Evolutionary conservation across 2,888 invertebrate species (phyloP), one percentile per base, ranked within the genome.

Genomic region (Euzetes globulus): DNA sequence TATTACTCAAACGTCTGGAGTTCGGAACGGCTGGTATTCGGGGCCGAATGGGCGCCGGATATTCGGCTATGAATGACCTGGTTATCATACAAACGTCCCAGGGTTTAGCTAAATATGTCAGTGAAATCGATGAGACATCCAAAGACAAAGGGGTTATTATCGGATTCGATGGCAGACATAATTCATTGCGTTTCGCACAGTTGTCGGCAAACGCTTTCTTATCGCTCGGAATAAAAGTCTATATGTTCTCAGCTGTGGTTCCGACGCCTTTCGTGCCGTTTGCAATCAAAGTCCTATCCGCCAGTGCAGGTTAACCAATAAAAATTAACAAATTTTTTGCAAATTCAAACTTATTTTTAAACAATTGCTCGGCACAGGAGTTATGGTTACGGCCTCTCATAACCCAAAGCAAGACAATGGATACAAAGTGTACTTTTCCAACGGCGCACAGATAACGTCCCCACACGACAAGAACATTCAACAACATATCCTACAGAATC

Each of bases 341-440:
- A n/a, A n/a, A n/a, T n/a, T n/a, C n/a, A n/a, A n/a, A n/a, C n/a
- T n/a, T n/a, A n/a, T n/a, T n/a, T n/a, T n/a, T n/a, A n/a, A n/a
- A n/a, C n/a, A n/a, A n/a, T n/a, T n/a, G n/a, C n/a, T n/a, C n/a
- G n/a, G n/a, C 15, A 52, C 27, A 65, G 74, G 74, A 41, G 50
- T 96, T 6, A 94, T 96, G 92, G 88, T 96, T 6, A 97, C 96
- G 0, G 96, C 96, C 0, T 95, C 94, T 0, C 96, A 96, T 81
- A 96, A 96, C 84, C 96, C 95, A 0, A 94, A 92, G 82, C 89
- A 94, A 37, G 95, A 97, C 81, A 96, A 96, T 82, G 96, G 96
- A 1, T 99, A 97, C 81, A 99, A 99, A 85, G 96, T 96, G 7
- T 99, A 97, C 82, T 96, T 94, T 90, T 85, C 87, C 11, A 98